Evolutionary conservation across 2,113 vertebrate genomes (phyloP), one percentile per base, ranked within the genome.

Genomic region (Gymnarchus niloticus): DNA sequence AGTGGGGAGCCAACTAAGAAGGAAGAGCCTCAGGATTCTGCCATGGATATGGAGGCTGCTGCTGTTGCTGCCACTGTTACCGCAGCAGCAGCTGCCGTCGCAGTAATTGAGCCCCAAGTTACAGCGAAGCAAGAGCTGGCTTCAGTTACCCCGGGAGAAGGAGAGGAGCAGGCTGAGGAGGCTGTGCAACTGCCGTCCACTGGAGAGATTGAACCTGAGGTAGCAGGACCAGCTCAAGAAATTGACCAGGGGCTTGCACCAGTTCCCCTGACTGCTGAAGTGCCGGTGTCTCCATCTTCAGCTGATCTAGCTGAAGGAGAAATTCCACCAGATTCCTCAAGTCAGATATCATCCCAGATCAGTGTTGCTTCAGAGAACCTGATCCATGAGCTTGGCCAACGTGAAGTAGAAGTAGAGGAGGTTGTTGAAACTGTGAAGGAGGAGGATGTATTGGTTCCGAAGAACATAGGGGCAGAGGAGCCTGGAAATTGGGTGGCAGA

Each of bases 211-310:
- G 85, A 89, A 69, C 80, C 83, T 33, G 56, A 65, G 49, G 88
- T 88, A 0, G 86, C 19, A 44, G 25, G 52, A 33, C 86, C 61
- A 37, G 77, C 65, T 73, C 85, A 86, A 44, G 87, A 89, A 78
- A 33, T 88, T 25, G 82, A 89, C 37, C 89, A 88, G 54, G 88
- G 83, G 81, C 89, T 89, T 6, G 87, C 91, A 0, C 88, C 89
- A 84, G 87, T 91, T 52, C 91, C 91, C 37, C 86, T 94, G 73
- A 93, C 93, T 78, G 93, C 93, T 0, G 94, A 93, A 0, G 91
- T 94, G 59, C 92, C 94, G 91, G 95, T 93, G 82, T 93, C 93
- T 83, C 94, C 94, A 14, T 93, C 91, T 81, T 95, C 94, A 2
- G 94, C 94, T 19, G 91, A 86, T 8, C 81, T 84, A 4, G 84